Evolutionary conservation across 2,113 vertebrate genomes (phyloP), one percentile per base, ranked within the genome.

Genomic region (Semnornis frantzii): DNA sequence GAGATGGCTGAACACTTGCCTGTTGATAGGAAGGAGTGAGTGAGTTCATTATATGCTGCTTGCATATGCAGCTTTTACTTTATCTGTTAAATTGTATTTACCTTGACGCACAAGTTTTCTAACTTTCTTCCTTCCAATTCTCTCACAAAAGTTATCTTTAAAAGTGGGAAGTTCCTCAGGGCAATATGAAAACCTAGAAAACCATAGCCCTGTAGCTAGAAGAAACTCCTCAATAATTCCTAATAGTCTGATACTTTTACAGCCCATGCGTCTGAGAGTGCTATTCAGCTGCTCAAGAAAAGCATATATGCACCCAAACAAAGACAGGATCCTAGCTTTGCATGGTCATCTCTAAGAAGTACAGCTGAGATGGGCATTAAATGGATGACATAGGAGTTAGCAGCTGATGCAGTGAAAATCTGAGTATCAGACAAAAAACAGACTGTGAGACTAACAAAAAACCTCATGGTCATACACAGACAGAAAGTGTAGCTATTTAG

Each of bases 401-500:
- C 3, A 79, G 7, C 25, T 10, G 84, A 4, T 0, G 1, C 23
- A 58, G 13, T 9, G 34, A 85, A 85, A 71, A 84, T 21, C 30
- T 33, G 31, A 68, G 13, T 48, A 79, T 25, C 42, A 68, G 42
- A 82, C 10, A 80, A 76, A 25, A 85, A 77, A 74, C 4, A 2
- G 12, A 64, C 70, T 6, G 82, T 6, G 1, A 33, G 12, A 62
- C 20, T 59, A 57, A 81, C 10, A 70, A 48, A 79, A 63, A 72
- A 21, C 1, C 18, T 58, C 33, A 24, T 2, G 10, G 25, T 11
- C 21, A 73, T 23, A 76, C 5, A 60, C 8, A 75, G 7, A 44
- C 0, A 9, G 31, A 37, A 2, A 68, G 65, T 21, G 60, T 0
- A 30, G 54, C 48, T 44, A 7, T 23, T 58, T 4, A 68, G 6